These are phyloP conservation scores for Chionoecetes opilio DNA, from an alignment of 1,140 invertebrate species.

Conservation along the genomic window DNA sequence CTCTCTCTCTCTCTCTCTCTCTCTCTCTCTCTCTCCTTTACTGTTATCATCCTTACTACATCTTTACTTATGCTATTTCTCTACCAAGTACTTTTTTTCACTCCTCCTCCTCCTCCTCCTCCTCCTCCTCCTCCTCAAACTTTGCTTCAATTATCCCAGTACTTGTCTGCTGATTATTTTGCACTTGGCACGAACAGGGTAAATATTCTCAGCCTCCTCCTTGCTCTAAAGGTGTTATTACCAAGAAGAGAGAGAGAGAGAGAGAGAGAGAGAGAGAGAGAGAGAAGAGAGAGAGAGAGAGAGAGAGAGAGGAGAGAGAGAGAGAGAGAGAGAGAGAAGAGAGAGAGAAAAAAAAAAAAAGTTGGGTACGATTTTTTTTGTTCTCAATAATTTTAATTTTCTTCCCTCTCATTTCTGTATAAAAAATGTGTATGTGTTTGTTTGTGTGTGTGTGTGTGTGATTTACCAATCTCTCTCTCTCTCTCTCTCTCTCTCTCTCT, in stretches of 20 bases:
- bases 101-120: neutral
- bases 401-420: no score
- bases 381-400: no score
- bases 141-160: neutral
- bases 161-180: neutral
- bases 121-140: neutral
- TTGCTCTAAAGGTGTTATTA: neutral
- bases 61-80: neutral
- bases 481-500: no score
- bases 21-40: neutral
- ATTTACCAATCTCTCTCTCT: no score
- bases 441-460: no score
- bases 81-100: neutral
- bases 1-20: no score
- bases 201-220: neutral
- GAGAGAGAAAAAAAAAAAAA: no score
- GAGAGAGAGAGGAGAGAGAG: no score
- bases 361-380: no score
- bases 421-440: no score
- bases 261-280: slow-evolving; percentile 24
- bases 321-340: no score
- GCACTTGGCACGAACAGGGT: neutral
- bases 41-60: neutral
- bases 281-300: no score
- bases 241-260: neutral